phyloP scores from a whole-genome alignment of 2,113 vertebrate genomes.

The Typhlomys cinereus region DNA sequence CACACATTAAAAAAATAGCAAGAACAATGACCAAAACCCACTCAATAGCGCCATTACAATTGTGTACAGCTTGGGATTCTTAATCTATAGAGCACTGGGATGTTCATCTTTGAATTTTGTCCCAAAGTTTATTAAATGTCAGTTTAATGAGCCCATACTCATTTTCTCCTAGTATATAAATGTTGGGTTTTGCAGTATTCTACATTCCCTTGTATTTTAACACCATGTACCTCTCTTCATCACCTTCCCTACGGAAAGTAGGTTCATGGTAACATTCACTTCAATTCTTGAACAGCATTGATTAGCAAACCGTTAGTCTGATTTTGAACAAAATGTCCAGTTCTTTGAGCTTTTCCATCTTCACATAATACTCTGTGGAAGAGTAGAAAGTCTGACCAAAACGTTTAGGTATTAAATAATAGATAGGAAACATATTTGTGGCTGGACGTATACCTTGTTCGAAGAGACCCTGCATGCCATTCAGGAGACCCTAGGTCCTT shows the following conservation, averaged over 20 bases:
- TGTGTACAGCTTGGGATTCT: background rate
- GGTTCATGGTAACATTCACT: background rate
- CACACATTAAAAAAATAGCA: too few species aligned
- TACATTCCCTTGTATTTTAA: background rate
- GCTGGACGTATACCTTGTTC: background rate
- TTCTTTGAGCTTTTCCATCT: background rate
- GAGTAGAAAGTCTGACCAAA: background rate
- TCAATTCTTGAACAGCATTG: background rate
- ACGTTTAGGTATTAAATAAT: background rate
- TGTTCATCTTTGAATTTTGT: background rate
- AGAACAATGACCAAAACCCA: background rate
- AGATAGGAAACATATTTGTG: background rate
- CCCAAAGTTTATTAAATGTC: background rate
- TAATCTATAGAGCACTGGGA: background rate
- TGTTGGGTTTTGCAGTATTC: background rate
- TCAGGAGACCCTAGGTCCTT: background rate
- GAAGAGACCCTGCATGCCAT: background rate
- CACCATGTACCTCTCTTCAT: background rate
- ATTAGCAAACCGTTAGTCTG: conserved; percentile 7
- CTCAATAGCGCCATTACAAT: background rate
- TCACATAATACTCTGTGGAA: background rate
- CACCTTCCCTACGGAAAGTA: background rate
- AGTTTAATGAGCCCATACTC: background rate
- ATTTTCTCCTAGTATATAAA: background rate
- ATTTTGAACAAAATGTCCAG: background rate